Evolutionary conservation across 2,797 vertebrate genomes (phyloP), one percentile per base, ranked within the genome.

Genomic region (Enteromius trimaculatus): DNA sequence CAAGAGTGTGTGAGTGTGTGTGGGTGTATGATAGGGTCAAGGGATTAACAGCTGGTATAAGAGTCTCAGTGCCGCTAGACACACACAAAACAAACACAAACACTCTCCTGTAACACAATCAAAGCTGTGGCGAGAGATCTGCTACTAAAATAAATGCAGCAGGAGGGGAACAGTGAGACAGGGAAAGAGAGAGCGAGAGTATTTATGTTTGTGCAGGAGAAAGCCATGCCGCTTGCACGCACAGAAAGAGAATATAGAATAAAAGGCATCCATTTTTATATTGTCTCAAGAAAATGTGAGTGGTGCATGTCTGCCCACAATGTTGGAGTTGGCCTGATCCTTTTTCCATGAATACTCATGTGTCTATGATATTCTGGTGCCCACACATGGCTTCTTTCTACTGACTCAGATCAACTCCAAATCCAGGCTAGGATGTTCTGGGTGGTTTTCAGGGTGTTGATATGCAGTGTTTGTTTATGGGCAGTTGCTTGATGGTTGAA

Each of bases 91-190:
- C 91, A 86, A 90, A 90, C 88, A 91, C 91, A 92, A 92, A 92
- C 92, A 94, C 89, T 91, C 87, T 92, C 64, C 89, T 83, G 89
- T 87, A 93, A 92, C 91, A 93, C 90, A 94, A 93, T 91, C 91
- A 93, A 93, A 93, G 91, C 92, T 87, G 90, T 88, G 86, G 88
- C 88, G 88, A 89, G 90, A 89, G 82, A 92, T 90, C 66, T 71
- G 91, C 92, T 93, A 91, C 91, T 92, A 93, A 93, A 94, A 93
- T 87, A 26, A 81, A 78, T 82, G 44, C 69, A 90, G 86, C 86
- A 82, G 89, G 87, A 91, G 90, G 89, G 91, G 89, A 89, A 92
- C 90, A 83, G 79, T 86, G 88, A 91, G 88, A 55, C 42, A 16
- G 47, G 89, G 87, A 64, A 89, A 92, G 89, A 88, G 88, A 87